These are phyloP conservation scores for Chionodraco myersi DNA, from an alignment of 2,113 vertebrate genomes.

Conservation along the genomic window DNA sequence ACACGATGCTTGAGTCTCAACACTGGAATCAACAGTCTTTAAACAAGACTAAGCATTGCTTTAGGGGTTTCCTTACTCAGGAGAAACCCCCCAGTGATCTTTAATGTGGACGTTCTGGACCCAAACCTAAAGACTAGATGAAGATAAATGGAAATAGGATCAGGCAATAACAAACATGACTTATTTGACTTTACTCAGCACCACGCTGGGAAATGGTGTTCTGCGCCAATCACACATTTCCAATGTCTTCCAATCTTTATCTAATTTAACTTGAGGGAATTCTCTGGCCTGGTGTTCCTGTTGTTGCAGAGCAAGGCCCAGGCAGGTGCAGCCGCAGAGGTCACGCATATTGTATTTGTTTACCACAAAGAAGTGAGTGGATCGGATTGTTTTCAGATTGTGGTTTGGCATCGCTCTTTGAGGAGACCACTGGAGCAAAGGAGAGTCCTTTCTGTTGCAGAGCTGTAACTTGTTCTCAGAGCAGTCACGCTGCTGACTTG, in stretches of 20 bases:
- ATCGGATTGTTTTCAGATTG: constrained; percentile 26
- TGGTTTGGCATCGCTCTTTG: constrained; percentile 32
- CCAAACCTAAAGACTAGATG: not conserved
- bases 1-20: constrained; percentile 1
- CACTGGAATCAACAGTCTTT: constrained; percentile 1
- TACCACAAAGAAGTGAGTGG: not conserved
- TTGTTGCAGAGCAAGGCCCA: constrained; percentile 4
- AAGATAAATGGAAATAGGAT: constrained; percentile 23
- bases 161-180: not conserved
- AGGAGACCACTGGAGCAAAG: constrained; percentile 9
- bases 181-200: not conserved
- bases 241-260: not conserved
- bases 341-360: constrained; percentile 2
- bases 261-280: constrained; percentile 12
- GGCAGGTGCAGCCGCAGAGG: constrained; percentile 41
- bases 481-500: constrained; percentile 3
- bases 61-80: constrained; percentile 24
- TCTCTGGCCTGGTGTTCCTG: not conserved
- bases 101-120: constrained; percentile 20
- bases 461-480: constrained; percentile 19
- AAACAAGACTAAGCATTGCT: constrained; percentile 31
- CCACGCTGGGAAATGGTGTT: not conserved
- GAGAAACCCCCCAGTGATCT: not conserved
- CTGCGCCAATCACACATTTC: constrained; percentile 3
- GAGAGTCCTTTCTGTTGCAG: constrained; percentile 14